Evolutionary conservation across 1,140 invertebrate species (phyloP).

Genomic region (Bombus confusus): DNA sequence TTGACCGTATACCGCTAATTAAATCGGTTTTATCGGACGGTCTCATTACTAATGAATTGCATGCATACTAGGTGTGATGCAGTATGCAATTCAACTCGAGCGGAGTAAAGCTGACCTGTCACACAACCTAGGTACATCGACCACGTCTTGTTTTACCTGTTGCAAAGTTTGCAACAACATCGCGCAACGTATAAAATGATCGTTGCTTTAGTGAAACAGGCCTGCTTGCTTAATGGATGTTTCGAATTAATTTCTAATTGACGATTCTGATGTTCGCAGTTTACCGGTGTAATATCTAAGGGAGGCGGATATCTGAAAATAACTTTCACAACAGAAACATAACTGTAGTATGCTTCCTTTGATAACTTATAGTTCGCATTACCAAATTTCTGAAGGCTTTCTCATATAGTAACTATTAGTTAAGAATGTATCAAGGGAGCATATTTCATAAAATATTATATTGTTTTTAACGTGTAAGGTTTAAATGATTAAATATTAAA

Average conservation of each 20-base stretch:
- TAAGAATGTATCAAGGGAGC: not conserved
- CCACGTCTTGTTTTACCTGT: constrained; percentile 59
- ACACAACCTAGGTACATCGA: constrained; percentile 39
- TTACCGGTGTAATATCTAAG: not conserved
- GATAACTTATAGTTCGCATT: no score
- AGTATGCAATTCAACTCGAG: constrained; percentile 39
- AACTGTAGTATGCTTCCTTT: not conserved
- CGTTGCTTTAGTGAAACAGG: not conserved
- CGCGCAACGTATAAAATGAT: constrained; percentile 1
- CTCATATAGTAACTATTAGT: not conserved
- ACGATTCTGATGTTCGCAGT: not conserved
- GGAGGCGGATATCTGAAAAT: not conserved
- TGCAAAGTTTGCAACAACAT: constrained; percentile 54
- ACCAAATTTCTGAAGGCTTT: not conserved
- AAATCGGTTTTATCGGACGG: constrained; percentile 60
- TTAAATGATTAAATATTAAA: not conserved
- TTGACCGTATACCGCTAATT: constrained; percentile 47
- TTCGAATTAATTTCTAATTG: constrained; percentile 46
- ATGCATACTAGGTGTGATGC: constrained; percentile 26
- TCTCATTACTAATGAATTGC: constrained; percentile 59
- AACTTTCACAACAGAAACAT: constrained; percentile 6
- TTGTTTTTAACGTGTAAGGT: no score
- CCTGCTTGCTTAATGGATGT: constrained; percentile 42
- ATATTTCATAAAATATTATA: not conserved
- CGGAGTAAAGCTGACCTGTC: constrained; percentile 46